Conservation (phyloP, 2,888 invertebrate species). For the Idaea dimidiata region DNA sequence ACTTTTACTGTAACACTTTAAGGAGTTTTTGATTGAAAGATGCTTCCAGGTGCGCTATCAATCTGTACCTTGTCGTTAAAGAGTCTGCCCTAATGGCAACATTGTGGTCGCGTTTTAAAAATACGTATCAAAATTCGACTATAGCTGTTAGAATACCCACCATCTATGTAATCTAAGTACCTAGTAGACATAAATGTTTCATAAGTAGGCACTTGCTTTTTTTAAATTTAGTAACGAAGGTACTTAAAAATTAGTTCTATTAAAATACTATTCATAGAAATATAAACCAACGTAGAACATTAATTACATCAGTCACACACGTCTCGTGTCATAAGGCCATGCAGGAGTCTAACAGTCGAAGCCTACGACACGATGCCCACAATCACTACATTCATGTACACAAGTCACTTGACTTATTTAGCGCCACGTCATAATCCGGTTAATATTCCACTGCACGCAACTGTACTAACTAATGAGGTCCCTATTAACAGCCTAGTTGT, state of each 20-base stretch:
- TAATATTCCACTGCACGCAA: constrained; percentile 30
- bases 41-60: too few species aligned
- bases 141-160: too few species aligned
- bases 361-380: constrained; percentile 18
- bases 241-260: neutral
- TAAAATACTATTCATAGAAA: neutral
- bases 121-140: too few species aligned
- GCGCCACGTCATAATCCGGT: constrained; percentile 25
- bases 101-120: too few species aligned
- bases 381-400: constrained; percentile 20
- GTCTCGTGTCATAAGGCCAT: neutral
- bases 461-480: constrained; percentile 25
- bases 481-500: constrained; percentile 26
- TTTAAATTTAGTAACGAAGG: neutral
- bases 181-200: too few species aligned
- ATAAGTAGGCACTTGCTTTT: too few species aligned
- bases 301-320: neutral
- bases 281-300: neutral
- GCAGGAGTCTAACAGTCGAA: neutral
- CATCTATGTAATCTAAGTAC: too few species aligned
- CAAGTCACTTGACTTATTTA: constrained; percentile 28
- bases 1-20: too few species aligned
- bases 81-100: too few species aligned
- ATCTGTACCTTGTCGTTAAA: too few species aligned
- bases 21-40: too few species aligned